Evolutionary conservation across 2,888 invertebrate species (phyloP), one percentile per base, ranked within the genome.

Genomic region (Drosophila gaucha): DNA sequence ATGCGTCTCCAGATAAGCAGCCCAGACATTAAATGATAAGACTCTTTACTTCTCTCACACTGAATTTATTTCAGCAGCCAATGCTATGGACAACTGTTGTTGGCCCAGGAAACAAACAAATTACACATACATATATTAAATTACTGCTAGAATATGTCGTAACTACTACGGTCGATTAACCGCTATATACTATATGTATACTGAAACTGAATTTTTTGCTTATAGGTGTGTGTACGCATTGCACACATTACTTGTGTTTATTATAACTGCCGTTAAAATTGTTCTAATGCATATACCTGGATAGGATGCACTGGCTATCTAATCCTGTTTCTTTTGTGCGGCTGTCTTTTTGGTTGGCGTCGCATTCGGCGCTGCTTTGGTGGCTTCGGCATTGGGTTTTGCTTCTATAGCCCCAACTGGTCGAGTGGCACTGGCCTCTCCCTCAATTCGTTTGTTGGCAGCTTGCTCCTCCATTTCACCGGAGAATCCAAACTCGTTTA

Each of bases 401-500:
- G 60, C 72, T 44, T 79, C 80, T 38, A 85, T 80, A 47, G 76
- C 74, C 6, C 50, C 69, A 12, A 44, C 44, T n/a, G 52, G 63
- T 5, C 46, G 75, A 30, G 43, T 49, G 12, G 47, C 24, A 12
- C 38, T 31, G 0, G 64, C 16, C 20, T 64, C 51, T 5, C 50
- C 69, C 18, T 75, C 66, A 5, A 74, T 5, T 3, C 73, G 78
- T 33, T 85, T 80, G 43, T 56, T 77, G 2, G 86, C 76, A 3
- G 86, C 89, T 24, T 90, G 70, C 36, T 89, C 88, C 20, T 79
- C 90, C 95, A 97, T 97, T 91, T 98, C 98, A 36, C 96, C 97
- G 38, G 97, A 97, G 91, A 97, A 98, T n/a, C 99, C 99, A 93
- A 97, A 99, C 91, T 99, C 99, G 92, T 99, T 99, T 55, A 98